Evolutionary conservation across 2,113 vertebrate species (phyloP).

Genomic region (Oreochromis niloticus): DNA sequence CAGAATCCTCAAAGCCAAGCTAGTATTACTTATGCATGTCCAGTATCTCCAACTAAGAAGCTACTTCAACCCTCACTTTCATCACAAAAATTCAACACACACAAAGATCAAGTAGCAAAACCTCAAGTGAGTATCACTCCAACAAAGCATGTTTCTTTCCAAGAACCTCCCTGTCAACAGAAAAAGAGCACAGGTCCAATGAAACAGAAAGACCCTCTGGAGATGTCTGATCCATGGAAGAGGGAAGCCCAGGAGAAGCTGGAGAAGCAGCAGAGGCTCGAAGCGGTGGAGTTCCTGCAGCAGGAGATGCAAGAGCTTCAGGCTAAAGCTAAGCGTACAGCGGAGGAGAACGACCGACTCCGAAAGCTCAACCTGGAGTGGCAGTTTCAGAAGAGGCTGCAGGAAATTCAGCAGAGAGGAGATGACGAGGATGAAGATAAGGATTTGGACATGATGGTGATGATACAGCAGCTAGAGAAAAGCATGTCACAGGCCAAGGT

Average conservation of each 20-base stretch:
- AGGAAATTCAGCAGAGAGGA: constrained; percentile 82
- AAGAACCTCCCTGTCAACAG: constrained; percentile 75
- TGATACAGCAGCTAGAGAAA: constrained; percentile 78
- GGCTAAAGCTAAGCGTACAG: constrained; percentile 71
- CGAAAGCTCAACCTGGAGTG: constrained; percentile 85
- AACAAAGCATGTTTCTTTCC: constrained; percentile 82
- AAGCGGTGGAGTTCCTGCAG: constrained; percentile 76
- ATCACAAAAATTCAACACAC: constrained; percentile 41
- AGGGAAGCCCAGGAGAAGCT: constrained; percentile 81
- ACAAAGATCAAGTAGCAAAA: constrained; percentile 52
- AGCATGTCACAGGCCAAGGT: constrained; percentile 20
- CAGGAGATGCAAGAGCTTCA: constrained; percentile 82
- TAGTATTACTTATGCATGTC: not conserved
- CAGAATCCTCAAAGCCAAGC: not conserved
- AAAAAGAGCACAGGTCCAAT: constrained; percentile 61
- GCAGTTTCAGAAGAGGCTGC: constrained; percentile 89
- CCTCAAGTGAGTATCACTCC: constrained; percentile 59
- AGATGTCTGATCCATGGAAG: constrained; percentile 80
- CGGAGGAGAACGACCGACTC: constrained; percentile 80
- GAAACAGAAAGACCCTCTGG: constrained; percentile 68
- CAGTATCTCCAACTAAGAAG: constrained; percentile 53
- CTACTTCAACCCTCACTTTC: constrained; percentile 13
- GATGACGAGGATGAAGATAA: constrained; percentile 87
- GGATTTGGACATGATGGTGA: constrained; percentile 78
- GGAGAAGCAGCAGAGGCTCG: constrained; percentile 78